Base-by-base conservation (phyloP, 2,113 vertebrate species). In the Mungos mungo region DNA sequence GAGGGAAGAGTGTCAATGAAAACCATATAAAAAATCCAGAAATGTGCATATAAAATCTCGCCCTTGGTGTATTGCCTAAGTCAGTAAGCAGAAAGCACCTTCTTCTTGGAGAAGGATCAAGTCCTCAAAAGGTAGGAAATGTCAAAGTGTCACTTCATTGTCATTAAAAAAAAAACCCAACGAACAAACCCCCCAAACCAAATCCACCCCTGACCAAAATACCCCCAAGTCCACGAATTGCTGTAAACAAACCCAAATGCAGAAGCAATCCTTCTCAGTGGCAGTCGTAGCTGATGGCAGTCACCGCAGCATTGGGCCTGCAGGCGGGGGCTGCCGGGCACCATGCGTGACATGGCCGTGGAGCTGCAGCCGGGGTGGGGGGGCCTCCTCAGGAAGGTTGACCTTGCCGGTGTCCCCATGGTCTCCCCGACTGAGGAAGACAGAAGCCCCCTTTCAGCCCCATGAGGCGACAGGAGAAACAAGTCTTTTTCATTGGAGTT, bases 221-320 rank as follows among this genome's bases (percentile, higher is more conserved):
- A 92, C 86, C 96, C 98, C 96, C 47, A 5, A 93, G 97, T 97
- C 97, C 98, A 96, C 96, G 81, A 97, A 97, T 94, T 5, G 97
- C 92, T 98, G 98, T 98, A 98, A 99, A 98, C 98, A 98, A 98
- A 98, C 97, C 97, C 98, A 98, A 69, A 97, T 31, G 97, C 97
- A 98, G 98, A 97, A 97, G 97, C 98, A 81, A 92, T 96, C 96
- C 96, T 98, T 96, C 98, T 97, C 97, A 76, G 97, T 97, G 97
- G 98, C 98, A 98, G 98, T 97, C 0, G 1, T 54, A 96, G 98
- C 98, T 97, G 81, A 97, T n/a, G 98, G 69, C 60, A 18, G 95
- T 93, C 90, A 63, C 90, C 11, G 76, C 90, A 71, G 98, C 96
- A 81, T 96, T 87, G 89, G 97, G 97, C 98, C 97, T 98, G 96